Evolutionary conservation across 2,888 invertebrate genomes (phyloP), one percentile per base, ranked within the genome.

Genomic region (Urechis unicinctus): DNA sequence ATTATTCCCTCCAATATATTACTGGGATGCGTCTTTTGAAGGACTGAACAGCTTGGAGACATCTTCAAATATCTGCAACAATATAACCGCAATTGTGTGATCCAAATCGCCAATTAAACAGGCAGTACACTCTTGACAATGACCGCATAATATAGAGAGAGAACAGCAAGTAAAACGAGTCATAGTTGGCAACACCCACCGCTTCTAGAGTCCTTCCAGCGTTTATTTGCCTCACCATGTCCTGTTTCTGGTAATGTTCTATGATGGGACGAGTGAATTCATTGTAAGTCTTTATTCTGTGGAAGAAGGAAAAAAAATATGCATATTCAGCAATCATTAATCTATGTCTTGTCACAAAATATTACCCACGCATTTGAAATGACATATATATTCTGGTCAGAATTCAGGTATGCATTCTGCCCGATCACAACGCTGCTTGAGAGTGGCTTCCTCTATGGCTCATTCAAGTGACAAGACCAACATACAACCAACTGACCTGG

Each of bases 241-340:
- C 84, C 55, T 81, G 74, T 31, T 82, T 74, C 43, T 87, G 85
- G 68, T 91, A 96, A 74, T 89, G 83, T 30, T 91, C 82, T 53
- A 96, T 86, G 61, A 97, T 93, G 0, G 95, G 94, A 82, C 90
- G 83, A 0, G 95, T 93, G 69, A 90, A 89, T 59, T 85, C 86
- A 26, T 86, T 78, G 73, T 91, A 93, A 0, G 92, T 95, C 64
- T 85, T 82, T 68, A 94, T 89, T 62, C 79, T 76, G 65, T 6
- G 62, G 42, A 46, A 51, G 41, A 17, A 47, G 22, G 26, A 22
- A 21, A 6, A 21, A 25, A 26, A 48, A 9, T 9, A 48, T 48
- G 6, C 6, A 26, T 9, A 6, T 45, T 9, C 17, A 6, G 6
- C 13, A 6, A 9, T n/a, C n/a, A n/a, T n/a, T n/a, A n/a, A n/a